Evolutionary conservation across 1,140 invertebrate genomes (phyloP), one percentile per base, ranked within the genome.

Genomic region (Leptonema lineaticorne): DNA sequence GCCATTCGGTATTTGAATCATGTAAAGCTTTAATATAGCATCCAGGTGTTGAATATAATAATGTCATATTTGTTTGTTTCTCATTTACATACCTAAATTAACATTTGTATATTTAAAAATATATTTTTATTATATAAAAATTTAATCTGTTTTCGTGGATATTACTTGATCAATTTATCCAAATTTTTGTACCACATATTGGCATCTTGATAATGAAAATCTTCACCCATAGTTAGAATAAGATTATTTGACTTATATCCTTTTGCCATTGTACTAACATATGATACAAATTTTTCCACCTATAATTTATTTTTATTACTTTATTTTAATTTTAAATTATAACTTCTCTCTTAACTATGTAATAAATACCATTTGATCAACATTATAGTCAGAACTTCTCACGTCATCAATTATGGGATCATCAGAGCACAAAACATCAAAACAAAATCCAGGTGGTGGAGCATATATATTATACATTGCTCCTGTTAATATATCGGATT

Each of bases 201-300:
- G 76, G 83, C 88, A 78, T 78, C 82, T 75, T 83, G 84, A 75
- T 82, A 82, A 2, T 78, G 79, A 74, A 97, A 96, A 82, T 97
- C 94, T 69, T 87, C 88, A 0, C 94, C 94, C 93, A 96, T 95
- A 0, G 92, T 93, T 68, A 95, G 83, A 69, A 95, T 82, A 0
- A 95, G 84, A 78, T 95, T 90, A 76, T 92, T 89, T 4, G 87
- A 85, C 45, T 83, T 81, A 74, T 88, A 89, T 58, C 81, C 78
- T 33, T 79, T 75, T 2, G 83, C 76, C 75, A 87, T 84, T 2
- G 77, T 74, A 66, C 83, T 74, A 18, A 82, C 78, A 64, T 81
- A 79, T 2, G 74, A 65, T 60, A 81, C 77, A 68, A 85, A 85
- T 28, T 82, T 78, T 68, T 80, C 77, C 16, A 84, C 81, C 84